Conservation (phyloP, 2,113 vertebrate species). For the Cololabis saira region DNA sequence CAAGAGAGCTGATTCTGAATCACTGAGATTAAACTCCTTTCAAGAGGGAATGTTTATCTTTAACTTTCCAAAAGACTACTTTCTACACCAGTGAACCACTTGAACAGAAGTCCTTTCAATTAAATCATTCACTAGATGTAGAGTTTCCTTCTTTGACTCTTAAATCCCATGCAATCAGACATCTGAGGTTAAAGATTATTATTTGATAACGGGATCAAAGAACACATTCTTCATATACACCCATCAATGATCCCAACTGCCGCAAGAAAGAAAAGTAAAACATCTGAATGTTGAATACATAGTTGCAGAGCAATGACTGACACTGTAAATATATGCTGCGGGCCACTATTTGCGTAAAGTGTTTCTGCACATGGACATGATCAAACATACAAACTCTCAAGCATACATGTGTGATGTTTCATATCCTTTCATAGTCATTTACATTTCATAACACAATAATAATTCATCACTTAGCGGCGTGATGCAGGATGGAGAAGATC, state of each 20-base stretch:
- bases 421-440: too few relatives aligned
- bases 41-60: constrained; percentile 36
- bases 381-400: too few relatives aligned
- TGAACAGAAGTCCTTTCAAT: not conserved
- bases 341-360: too few relatives aligned
- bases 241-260: not conserved
- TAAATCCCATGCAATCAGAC: constrained; percentile 1
- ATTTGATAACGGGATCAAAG: not conserved
- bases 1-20: constrained; percentile 26
- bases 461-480: too few relatives aligned
- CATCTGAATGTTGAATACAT: not conserved
- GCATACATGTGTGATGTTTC: too few relatives aligned
- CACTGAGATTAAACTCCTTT: constrained; percentile 30
- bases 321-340: too few relatives aligned
- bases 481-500: too few relatives aligned
- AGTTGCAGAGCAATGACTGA: too few relatives aligned
- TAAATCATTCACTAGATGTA: not conserved
- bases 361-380: too few relatives aligned
- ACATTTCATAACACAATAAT: too few relatives aligned
- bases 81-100: not conserved
- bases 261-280: not conserved
- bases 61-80: constrained; percentile 8
- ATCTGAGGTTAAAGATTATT: not conserved
- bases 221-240: too few relatives aligned
- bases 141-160: not conserved